Evolutionary conservation across 37 sponge, comb jelly and placozoan species (phyloP).

Genomic region (Diacarnus erythraeanus): DNA sequence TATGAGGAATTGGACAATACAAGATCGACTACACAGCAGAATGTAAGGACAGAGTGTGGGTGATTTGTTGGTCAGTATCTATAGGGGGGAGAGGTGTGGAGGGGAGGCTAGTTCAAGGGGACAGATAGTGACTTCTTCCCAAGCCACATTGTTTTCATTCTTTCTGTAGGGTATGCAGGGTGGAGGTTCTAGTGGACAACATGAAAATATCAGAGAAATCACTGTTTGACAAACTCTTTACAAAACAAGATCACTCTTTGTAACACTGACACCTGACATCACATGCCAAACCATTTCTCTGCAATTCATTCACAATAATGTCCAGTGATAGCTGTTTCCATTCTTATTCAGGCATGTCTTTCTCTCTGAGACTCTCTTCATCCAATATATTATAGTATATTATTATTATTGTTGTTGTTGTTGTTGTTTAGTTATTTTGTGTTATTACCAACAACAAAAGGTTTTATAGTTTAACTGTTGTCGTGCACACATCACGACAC

Average conservation of each 20-base stretch:
- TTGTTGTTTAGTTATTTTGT: too few relatives aligned
- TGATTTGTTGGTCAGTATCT: too few relatives aligned
- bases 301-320: too few relatives aligned
- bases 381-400: too few relatives aligned
- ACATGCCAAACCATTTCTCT: neutral
- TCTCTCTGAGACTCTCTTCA: neutral
- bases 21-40: neutral
- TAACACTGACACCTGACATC: too few relatives aligned
- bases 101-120: neutral
- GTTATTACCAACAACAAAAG: too few relatives aligned
- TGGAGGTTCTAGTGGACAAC: neutral
- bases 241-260: too few relatives aligned
- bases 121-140: neutral
- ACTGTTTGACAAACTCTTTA: neutral
- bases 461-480: too few relatives aligned
- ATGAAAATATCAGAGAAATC: slow-evolving; percentile 6
- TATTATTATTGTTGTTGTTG: too few relatives aligned
- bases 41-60: too few relatives aligned
- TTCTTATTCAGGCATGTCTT: neutral
- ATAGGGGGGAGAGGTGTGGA: neutral
- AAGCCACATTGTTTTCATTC: too few relatives aligned
- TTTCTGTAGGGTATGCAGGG: neutral
- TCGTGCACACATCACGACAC: too few relatives aligned
- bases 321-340: neutral
- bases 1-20: slow-evolving; percentile 2